Percentiles rank a stretch among this genome's conserved stretches.
Conservation (phyloP, 2,797 vertebrate genomes). For the Dromococcyx pavoninus region DNA sequence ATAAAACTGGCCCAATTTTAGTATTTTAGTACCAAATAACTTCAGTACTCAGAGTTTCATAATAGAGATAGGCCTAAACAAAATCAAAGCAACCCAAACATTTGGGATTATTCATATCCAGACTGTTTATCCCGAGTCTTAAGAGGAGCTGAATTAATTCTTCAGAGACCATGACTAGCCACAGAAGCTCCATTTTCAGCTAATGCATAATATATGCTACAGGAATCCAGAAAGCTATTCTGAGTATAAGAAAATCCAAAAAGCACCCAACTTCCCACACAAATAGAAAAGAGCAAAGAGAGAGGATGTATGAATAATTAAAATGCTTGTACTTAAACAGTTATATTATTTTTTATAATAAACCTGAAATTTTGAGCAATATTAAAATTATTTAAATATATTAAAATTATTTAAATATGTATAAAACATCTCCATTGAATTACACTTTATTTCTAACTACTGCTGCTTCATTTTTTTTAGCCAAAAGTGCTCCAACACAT, state of each 20-base stretch:
- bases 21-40: not conserved
- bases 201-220: conserved; percentile 51
- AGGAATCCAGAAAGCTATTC: conserved; percentile 50
- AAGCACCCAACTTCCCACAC: conserved; percentile 31
- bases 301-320: conserved; percentile 55
- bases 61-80: not conserved
- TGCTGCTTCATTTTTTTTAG: not conserved
- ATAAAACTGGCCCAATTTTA: not conserved
- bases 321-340: conserved; percentile 46
- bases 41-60: not conserved
- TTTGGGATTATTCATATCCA: not conserved
- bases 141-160: not conserved
- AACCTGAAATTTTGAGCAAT: conserved; percentile 34
- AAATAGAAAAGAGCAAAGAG: conserved; percentile 22
- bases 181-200: conserved; percentile 29
- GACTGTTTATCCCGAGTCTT: not conserved
- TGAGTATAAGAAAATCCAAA: conserved; percentile 40
- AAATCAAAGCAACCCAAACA: not conserved
- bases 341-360: conserved; percentile 33
- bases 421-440: not conserved
- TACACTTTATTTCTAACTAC: conserved; percentile 27
- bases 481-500: conserved; percentile 6
- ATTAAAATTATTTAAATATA: conserved; percentile 36
- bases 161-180: not conserved
- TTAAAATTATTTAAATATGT: conserved; percentile 29